These are phyloP conservation scores for Spinibarbus caldwelli DNA, from an alignment of 2,797 vertebrate species.

Conservation along the genomic window DNA sequence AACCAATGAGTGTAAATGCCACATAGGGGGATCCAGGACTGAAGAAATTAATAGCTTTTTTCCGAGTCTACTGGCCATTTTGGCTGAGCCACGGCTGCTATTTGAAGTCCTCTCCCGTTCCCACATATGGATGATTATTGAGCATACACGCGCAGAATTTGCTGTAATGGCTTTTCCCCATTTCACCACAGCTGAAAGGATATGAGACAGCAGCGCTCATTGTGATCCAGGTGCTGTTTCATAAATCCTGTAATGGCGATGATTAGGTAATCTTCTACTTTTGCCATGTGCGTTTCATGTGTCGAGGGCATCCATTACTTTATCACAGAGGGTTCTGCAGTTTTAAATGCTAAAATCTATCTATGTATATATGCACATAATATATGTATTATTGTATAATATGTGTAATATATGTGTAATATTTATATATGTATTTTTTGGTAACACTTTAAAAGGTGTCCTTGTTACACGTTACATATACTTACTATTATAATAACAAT, in stretches of 20 bases:
- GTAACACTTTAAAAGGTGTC: no score
- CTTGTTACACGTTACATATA: no score
- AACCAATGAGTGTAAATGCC: constrained; percentile 34
- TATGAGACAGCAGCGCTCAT: neutral
- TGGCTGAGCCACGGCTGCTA: constrained; percentile 18
- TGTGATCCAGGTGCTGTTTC: constrained; percentile 1
- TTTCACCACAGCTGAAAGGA: constrained; percentile 33
- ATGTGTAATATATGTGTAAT: neutral
- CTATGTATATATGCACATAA: neutral
- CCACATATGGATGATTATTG: constrained; percentile 36
- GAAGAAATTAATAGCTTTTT: constrained; percentile 32
- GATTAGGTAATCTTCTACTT: constrained; percentile 26
- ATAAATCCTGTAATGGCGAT: constrained; percentile 31
- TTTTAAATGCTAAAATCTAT: neutral
- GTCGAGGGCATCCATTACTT: neutral
- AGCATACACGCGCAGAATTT: constrained; percentile 8
- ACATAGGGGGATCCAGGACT: constrained; percentile 38
- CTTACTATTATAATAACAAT: neutral
- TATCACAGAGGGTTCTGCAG: neutral
- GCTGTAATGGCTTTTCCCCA: constrained; percentile 20
- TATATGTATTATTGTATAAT: neutral
- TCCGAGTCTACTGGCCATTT: constrained; percentile 31
- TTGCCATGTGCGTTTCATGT: neutral
- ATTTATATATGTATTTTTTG: neutral
- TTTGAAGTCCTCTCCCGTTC: constrained; percentile 25